These are phyloP conservation scores for Trinorchestia longiramus DNA, from an alignment of 1,140 invertebrate species.

Conservation along the genomic window DNA sequence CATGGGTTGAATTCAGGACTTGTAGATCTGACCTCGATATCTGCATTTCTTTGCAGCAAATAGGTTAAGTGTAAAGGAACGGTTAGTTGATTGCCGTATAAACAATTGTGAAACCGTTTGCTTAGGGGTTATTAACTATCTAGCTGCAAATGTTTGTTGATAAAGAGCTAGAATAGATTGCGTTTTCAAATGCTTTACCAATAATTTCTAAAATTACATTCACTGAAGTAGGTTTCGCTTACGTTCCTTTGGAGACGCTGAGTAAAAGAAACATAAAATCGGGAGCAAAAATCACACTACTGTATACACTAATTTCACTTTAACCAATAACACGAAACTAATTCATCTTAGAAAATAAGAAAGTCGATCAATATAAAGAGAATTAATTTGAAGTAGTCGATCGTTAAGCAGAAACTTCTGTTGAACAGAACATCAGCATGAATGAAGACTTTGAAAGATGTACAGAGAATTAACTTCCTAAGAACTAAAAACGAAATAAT, in stretches of 20 bases:
- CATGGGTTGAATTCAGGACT: not conserved
- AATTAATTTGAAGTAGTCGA: not conserved
- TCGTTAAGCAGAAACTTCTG: not conserved
- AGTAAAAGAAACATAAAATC: too few species aligned
- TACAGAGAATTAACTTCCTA: not conserved
- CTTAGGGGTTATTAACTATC: too few species aligned
- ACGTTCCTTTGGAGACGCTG: too few species aligned
- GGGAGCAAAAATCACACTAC: too few species aligned
- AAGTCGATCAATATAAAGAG: not conserved
- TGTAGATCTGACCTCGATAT: not conserved
- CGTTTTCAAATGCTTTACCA: too few species aligned
- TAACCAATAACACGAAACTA: not conserved
- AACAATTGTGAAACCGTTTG: too few species aligned
- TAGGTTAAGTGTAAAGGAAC: not conserved
- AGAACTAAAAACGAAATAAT: not conserved
- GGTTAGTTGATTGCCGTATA: not conserved
- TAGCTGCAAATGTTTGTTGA: too few species aligned
- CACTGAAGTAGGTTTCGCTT: too few species aligned
- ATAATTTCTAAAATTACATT: too few species aligned
- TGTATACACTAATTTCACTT: too few species aligned
- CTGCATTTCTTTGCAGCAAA: not conserved
- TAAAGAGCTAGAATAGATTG: too few species aligned
- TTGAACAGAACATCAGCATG: not conserved
- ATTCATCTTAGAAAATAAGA: not conserved
- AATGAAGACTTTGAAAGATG: not conserved